Percentiles rank a stretch among this genome's conserved stretches.
phyloP scores from a whole-genome alignment of 2,797 vertebrate species.

The Xenentodon cancila region DNA sequence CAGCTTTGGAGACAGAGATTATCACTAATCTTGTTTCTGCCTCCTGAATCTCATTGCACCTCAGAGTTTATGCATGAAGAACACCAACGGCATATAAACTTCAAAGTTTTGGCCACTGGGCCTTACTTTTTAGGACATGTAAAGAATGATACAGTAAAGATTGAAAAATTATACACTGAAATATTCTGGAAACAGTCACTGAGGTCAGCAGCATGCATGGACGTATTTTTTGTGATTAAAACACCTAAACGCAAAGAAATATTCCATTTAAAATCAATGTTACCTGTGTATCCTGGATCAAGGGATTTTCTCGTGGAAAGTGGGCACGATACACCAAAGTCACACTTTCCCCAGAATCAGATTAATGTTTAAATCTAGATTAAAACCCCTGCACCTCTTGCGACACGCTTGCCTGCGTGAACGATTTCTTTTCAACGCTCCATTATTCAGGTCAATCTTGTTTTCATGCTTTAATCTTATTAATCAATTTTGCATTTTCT shows the following conservation, averaged over 20 bases:
- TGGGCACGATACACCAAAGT: constrained; percentile 36
- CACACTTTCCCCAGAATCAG: constrained; percentile 29
- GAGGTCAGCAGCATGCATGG: background rate
- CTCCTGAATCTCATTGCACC: constrained; percentile 39
- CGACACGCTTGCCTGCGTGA: constrained; percentile 22
- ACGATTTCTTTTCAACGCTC: constrained; percentile 28
- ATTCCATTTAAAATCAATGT: constrained; percentile 39
- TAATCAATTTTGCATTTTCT: constrained; percentile 49
- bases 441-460: constrained; percentile 42
- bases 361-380: constrained; percentile 52
- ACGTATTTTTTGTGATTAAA: too few relatives aligned
- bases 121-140: constrained; percentile 20
- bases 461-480: constrained; percentile 53
- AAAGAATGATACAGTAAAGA: constrained; percentile 13
- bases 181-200: constrained; percentile 11
- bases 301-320: constrained; percentile 28
- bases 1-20: constrained; percentile 45
- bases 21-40: constrained; percentile 44
- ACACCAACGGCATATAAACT: constrained; percentile 33
- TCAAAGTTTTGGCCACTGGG: constrained; percentile 13
- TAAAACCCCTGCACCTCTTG: constrained; percentile 25
- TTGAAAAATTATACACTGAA: constrained; percentile 15
- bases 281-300: constrained; percentile 24
- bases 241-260: constrained; percentile 23
- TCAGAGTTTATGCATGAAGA: constrained; percentile 31